phyloP scores from a whole-genome alignment of 2,113 vertebrate genomes.

The Tetrax tetrax region DNA sequence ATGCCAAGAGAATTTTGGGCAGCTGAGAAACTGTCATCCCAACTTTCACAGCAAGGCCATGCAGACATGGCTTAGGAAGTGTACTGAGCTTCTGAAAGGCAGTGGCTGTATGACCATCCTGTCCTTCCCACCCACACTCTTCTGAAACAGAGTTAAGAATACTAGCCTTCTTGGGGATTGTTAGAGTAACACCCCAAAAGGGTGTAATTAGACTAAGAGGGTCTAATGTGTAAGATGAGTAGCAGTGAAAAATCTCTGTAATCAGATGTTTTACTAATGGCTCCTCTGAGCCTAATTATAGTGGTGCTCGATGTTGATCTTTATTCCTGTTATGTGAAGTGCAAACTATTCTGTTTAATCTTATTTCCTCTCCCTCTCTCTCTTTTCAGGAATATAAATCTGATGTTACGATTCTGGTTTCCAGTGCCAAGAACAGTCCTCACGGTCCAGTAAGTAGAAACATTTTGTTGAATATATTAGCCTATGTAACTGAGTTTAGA shows the following conservation, averaged over 20 bases:
- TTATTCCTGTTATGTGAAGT: neutral
- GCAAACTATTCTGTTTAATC: neutral
- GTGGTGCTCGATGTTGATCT: neutral
- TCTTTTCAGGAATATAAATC: conserved; percentile 33
- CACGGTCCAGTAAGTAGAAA: conserved; percentile 68
- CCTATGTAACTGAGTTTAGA: conserved; percentile 2
- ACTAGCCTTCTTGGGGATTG: neutral
- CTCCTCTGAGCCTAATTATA: neutral
- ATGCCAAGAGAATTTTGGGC: neutral
- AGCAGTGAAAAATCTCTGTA: neutral
- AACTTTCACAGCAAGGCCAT: neutral
- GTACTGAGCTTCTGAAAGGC: neutral
- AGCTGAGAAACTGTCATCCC: neutral
- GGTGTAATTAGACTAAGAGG: neutral
- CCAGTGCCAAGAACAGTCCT: conserved; percentile 14
- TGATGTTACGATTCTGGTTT: conserved; percentile 6
- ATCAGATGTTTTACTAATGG: neutral
- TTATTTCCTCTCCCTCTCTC: neutral
- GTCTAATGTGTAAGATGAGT: neutral
- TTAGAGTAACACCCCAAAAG: neutral
- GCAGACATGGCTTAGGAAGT: neutral
- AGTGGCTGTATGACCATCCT: neutral
- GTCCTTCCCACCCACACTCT: neutral
- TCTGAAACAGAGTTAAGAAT: neutral
- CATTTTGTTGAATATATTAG: conserved; percentile 16